Evolutionary conservation across 2,888 invertebrate species (phyloP).

Genomic region (Hemicrepidius hirtus): DNA sequence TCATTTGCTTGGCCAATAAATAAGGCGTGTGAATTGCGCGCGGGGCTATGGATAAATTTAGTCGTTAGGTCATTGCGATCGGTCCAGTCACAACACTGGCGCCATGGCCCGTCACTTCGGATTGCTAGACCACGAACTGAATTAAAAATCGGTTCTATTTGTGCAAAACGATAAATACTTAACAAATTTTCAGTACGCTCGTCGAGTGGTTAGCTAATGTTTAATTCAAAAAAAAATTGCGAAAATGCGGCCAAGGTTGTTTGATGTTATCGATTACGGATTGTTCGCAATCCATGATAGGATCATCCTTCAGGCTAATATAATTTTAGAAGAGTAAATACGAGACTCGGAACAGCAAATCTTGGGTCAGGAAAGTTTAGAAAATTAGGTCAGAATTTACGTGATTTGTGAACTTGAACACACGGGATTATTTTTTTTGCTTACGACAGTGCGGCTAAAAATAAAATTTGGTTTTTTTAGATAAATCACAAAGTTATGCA

Average conservation of each 20-base stretch:
- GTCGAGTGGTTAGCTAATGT: background rate
- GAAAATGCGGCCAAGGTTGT: constrained; percentile 4
- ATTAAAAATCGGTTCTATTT: constrained; percentile 59
- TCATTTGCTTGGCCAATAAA: constrained; percentile 59
- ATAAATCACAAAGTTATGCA: constrained; percentile 38
- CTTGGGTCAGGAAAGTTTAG: background rate
- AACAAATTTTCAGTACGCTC: background rate
- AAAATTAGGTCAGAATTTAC: constrained; percentile 9
- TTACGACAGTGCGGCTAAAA: constrained; percentile 38
- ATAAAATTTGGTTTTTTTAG: constrained; percentile 36
- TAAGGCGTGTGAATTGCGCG: constrained; percentile 48
- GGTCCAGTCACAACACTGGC: constrained; percentile 66
- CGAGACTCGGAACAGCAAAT: background rate
- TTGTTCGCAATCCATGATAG: background rate
- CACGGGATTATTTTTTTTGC: constrained; percentile 12
- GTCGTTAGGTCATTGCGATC: constrained; percentile 67
- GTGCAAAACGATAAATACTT: background rate
- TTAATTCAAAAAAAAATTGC: background rate
- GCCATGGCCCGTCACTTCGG: constrained; percentile 59
- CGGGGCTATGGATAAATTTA: constrained; percentile 62
- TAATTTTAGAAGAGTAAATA: background rate
- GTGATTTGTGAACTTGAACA: constrained; percentile 4
- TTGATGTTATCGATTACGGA: background rate
- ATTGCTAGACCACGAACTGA: constrained; percentile 35
- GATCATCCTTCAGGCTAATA: background rate